Conservation (phyloP, 2,888 invertebrate genomes). For the Hypomecis punctinalis region DNA sequence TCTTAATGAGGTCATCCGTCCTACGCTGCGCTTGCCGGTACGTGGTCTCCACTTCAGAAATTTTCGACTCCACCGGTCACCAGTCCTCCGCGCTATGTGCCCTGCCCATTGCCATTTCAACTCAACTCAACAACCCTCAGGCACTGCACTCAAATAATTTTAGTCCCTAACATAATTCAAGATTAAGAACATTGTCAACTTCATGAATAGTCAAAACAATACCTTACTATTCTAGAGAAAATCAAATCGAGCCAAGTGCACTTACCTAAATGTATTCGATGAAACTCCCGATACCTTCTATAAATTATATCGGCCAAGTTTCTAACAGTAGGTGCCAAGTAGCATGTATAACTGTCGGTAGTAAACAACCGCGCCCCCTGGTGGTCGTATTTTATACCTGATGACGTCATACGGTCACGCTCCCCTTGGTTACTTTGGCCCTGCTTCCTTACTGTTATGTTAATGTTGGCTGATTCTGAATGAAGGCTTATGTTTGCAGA, state of each 20-base stretch:
- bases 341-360: constrained; percentile 31
- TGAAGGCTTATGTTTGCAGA: neutral
- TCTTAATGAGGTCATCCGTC: no score
- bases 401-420: constrained; percentile 31
- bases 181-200: neutral
- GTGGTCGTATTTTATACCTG: constrained; percentile 35
- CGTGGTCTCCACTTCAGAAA: no score
- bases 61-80: no score
- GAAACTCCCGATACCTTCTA: constrained; percentile 16
- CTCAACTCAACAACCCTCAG: no score
- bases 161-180: neutral
- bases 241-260: constrained; percentile 19
- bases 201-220: neutral
- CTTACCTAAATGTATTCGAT: constrained; percentile 26
- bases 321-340: constrained; percentile 15
- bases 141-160: no score
- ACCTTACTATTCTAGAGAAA: constrained; percentile 2
- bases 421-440: constrained; percentile 6
- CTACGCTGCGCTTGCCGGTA: no score
- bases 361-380: constrained; percentile 31
- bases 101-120: no score
- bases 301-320: constrained; percentile 22
- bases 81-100: no score
- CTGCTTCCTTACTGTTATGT: constrained; percentile 11
- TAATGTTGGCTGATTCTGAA: constrained; percentile 9